Percentiles rank a stretch among this genome's conserved stretches.
These are phyloP conservation scores for Eudorcas thomsonii DNA, from an alignment of 2,113 vertebrate species.

Conservation along the genomic window DNA sequence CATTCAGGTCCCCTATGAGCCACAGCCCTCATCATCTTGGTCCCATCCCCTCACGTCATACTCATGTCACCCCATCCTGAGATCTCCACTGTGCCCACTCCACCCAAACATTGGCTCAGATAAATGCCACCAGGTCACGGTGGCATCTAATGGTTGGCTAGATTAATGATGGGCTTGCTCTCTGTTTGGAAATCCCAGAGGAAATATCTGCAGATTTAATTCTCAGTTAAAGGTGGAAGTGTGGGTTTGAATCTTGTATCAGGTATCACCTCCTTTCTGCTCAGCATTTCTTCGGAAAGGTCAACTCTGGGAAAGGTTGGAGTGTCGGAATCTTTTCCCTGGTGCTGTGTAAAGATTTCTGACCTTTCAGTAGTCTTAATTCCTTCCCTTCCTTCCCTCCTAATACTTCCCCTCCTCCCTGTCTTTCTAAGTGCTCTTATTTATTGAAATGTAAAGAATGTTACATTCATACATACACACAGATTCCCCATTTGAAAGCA, in stretches of 20 bases:
- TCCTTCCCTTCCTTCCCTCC: conserved; percentile 66
- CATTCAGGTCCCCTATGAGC: neutral
- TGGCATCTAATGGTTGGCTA: conserved; percentile 73
- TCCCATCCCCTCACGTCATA: neutral
- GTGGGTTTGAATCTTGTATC: conserved; percentile 66
- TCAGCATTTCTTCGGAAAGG: conserved; percentile 81
- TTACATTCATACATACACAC: neutral
- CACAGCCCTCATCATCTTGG: neutral
- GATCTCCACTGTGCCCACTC: neutral
- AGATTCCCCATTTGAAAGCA: neutral
- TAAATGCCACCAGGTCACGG: conserved; percentile 53
- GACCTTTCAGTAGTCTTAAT: conserved; percentile 81
- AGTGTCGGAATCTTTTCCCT: conserved; percentile 70
- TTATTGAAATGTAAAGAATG: conserved; percentile 58
- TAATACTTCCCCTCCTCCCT: neutral
- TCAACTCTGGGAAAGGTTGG: conserved; percentile 76
- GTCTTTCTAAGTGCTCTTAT: conserved; percentile 35
- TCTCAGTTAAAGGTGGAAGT: conserved; percentile 77
- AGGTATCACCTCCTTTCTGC: conserved; percentile 71
- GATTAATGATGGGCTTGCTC: conserved; percentile 69
- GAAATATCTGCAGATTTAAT: conserved; percentile 67
- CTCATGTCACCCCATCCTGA: too few relatives aligned
- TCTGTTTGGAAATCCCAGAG: conserved; percentile 67
- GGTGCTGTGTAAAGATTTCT: conserved; percentile 73
- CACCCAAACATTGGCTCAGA: neutral